Conservation (phyloP, 2,888 invertebrate species). For the Endotricha flammealis region DNA sequence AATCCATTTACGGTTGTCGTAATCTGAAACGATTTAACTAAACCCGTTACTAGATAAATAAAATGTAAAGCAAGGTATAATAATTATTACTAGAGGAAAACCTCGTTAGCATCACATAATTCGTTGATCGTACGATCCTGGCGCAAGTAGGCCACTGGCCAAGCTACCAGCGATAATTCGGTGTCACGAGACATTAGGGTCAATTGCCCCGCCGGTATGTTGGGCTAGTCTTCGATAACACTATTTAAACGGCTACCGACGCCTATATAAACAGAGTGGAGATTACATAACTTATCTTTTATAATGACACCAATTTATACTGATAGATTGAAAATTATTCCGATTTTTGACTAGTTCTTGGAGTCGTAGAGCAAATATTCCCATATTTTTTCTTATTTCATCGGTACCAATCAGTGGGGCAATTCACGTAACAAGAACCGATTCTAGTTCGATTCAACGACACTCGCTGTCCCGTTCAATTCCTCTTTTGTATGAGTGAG, state of each 20-base stretch:
- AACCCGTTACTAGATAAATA: conserved; percentile 3
- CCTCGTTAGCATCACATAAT: conserved; percentile 10
- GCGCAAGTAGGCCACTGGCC: conserved; percentile 22
- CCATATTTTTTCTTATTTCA: no score
- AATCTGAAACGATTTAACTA: no score
- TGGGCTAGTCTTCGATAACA: conserved; percentile 58
- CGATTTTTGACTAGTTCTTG: no score
- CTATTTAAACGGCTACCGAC: conserved; percentile 46
- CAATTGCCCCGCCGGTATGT: conserved; percentile 52
- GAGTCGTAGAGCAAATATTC: no score
- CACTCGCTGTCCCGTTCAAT: no score
- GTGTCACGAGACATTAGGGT: conserved; percentile 59
- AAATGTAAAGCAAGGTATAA: conserved; percentile 7
- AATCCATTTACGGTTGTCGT: no score
- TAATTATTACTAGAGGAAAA: conserved; percentile 2
- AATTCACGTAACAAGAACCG: no score
- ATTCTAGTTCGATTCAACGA: no score
- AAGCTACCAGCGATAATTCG: conserved; percentile 40
- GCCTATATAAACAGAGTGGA: conserved; percentile 40
- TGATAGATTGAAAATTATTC: conserved; percentile 6
- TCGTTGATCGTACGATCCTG: conserved; percentile 21
- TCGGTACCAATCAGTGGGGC: no score
- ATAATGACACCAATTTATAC: conserved; percentile 30
- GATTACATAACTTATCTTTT: conserved; percentile 37
- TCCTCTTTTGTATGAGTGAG: no score